phyloP scores from a whole-genome alignment of 2,888 invertebrate genomes.

The Alsophila aescularia region DNA sequence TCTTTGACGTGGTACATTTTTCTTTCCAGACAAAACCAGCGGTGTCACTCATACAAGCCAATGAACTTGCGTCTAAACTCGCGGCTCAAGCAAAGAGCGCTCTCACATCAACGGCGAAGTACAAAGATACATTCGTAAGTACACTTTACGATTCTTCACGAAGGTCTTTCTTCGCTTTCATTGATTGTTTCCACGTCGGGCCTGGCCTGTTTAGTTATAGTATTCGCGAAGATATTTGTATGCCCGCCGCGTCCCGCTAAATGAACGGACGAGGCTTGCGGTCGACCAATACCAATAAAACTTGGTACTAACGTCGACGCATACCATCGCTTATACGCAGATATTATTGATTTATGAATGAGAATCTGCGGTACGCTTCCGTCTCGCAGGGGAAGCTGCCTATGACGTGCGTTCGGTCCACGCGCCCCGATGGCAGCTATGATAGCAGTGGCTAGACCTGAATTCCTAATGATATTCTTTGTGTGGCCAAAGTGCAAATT shows the following conservation, averaged over 20 bases:
- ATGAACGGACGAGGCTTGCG: slow-evolving; percentile 79
- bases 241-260: slow-evolving; percentile 79
- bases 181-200: slow-evolving; percentile 58
- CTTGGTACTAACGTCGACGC: slow-evolving; percentile 57
- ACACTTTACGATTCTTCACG: slow-evolving; percentile 41
- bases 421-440: slow-evolving; percentile 22
- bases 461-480: slow-evolving; percentile 29
- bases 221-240: slow-evolving; percentile 72
- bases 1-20: slow-evolving; percentile 15
- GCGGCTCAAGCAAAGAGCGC: slow-evolving; percentile 60
- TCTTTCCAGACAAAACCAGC: slow-evolving; percentile 63
- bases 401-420: slow-evolving; percentile 27
- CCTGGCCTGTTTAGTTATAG: slow-evolving; percentile 52
- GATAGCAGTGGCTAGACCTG: slow-evolving; percentile 18
- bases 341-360: slow-evolving; percentile 64
- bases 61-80: slow-evolving; percentile 53
- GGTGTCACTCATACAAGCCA: slow-evolving; percentile 51
- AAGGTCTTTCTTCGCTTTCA: slow-evolving; percentile 68
- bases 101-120: slow-evolving; percentile 54
- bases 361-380: slow-evolving; percentile 47
- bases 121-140: slow-evolving; percentile 76
- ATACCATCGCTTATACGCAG: slow-evolving; percentile 58
- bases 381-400: slow-evolving; percentile 36
- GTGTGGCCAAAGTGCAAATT: slow-evolving; percentile 20
- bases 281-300: slow-evolving; percentile 76